Evolutionary conservation across 1,140 invertebrate genomes (phyloP), one percentile per base, ranked within the genome.

Genomic region (Aphis gossypii): DNA sequence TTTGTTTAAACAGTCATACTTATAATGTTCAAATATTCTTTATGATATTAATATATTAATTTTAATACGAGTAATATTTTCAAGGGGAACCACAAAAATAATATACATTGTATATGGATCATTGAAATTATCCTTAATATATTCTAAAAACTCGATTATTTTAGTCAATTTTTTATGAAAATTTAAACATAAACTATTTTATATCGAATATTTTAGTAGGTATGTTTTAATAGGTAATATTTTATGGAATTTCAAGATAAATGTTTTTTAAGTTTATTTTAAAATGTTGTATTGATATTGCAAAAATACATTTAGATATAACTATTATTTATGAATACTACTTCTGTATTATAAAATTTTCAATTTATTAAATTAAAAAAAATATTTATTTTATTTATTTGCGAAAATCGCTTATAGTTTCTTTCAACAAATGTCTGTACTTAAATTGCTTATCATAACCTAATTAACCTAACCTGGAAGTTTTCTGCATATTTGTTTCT

Each of bases 11-110:
- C 60, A n/a, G 0, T 14, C n/a, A n/a, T n/a, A 76, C n/a, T n/a
- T 76, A 30, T 60, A 25, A 60, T n/a, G 30, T 68, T 68, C 11
- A 68, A 68, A 68, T 68, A 68, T 84, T 44, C 14, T 30, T 30
- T 84, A 41, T 41, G 3, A 84, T 87, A 87, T n/a, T 54, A 23
- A 54, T 89, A 84, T 87, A 87, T 20, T 89, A 38, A 54, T 89
- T 54, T 88, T 38, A 54, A 38, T 23, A 54, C 48, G 2, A 25
- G 54, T 38, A 38, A 35, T 35, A 30, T 41, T 60, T 56, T 90
- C 89, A 68, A 90, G 89, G 54, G 89, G 38, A 90, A n/a, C 89
- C 7, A 90, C 54, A 90, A 90, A 90, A 44, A 25, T 90, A 68
- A 30, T 68, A 20, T 56, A 44, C 23, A 7, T n/a, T 18, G 7